Conservation (phyloP, 2,888 invertebrate genomes). For the Hanleya hanleyi region DNA sequence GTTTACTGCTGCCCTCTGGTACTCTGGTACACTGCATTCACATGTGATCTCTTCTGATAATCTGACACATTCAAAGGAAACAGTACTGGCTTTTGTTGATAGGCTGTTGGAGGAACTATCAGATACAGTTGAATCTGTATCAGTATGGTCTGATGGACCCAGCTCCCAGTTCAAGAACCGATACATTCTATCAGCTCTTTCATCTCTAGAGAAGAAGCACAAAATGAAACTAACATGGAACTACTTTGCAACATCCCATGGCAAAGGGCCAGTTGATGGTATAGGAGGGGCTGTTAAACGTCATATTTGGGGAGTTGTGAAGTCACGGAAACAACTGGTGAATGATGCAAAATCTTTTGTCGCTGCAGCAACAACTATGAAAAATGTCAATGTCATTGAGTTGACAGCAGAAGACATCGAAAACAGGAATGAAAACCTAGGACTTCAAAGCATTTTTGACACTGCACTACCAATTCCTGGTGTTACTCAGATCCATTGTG, state of each 20-base stretch:
- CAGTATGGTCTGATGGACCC: slow-evolving; percentile 26
- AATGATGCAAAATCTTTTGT: slow-evolving; percentile 24
- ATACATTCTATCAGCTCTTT: slow-evolving; percentile 9
- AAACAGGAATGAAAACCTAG: background rate
- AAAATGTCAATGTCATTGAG: background rate
- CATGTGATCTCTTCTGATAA: slow-evolving; percentile 2
- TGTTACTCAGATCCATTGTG: background rate
- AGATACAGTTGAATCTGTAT: slow-evolving; percentile 11
- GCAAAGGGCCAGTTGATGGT: slow-evolving; percentile 28
- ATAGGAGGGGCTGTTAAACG: slow-evolving; percentile 24
- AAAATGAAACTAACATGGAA: slow-evolving; percentile 8
- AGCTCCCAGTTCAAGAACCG: slow-evolving; percentile 23
- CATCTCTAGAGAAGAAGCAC: slow-evolving; percentile 16
- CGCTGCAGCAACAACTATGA: background rate
- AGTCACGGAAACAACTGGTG: slow-evolving; percentile 10
- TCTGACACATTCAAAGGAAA: slow-evolving; percentile 14
- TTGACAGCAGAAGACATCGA: background rate
- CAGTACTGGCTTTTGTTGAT: slow-evolving; percentile 15
- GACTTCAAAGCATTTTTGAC: background rate
- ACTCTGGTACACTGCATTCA: background rate
- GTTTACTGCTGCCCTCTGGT: background rate
- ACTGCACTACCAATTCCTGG: background rate
- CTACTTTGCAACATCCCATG: slow-evolving; percentile 18
- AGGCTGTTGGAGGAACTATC: slow-evolving; percentile 7
- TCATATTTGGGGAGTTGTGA: slow-evolving; percentile 13